Conservation (phyloP, 2,113 vertebrate species). For the Ivindomyrus marchei region DNA sequence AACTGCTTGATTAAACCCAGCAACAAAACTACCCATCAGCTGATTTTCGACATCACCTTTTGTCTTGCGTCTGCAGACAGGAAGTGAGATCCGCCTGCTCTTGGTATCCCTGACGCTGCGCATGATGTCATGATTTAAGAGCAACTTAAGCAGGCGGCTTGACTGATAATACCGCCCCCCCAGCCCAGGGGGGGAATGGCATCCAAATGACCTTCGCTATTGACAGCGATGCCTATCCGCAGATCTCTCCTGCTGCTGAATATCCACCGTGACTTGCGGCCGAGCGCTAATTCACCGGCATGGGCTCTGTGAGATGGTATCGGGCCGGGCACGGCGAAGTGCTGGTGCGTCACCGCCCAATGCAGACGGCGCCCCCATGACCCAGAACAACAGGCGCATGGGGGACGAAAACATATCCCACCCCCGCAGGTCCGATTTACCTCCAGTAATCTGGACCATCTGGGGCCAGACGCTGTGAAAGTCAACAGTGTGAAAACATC, state of each 20-base stretch:
- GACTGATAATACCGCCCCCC: neutral
- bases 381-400: neutral
- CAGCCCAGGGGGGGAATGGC: neutral
- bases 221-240: neutral
- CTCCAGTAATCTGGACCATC: neutral
- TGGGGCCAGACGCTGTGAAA: neutral
- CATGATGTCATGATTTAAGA: neutral
- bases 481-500: neutral
- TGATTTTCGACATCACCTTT: neutral
- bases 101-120: neutral
- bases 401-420: neutral
- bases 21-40: neutral
- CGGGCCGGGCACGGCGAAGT: too few relatives aligned
- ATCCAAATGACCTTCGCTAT: constrained; percentile 17
- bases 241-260: constrained; percentile 8
- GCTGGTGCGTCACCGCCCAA: neutral
- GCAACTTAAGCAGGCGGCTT: neutral
- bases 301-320: neutral
- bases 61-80: neutral
- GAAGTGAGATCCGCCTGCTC: neutral
- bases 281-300: neutral
- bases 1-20: neutral
- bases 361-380: neutral
- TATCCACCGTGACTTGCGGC: neutral
- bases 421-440: too few relatives aligned